Conservation (phyloP, 2,113 vertebrate species). For the Passer montanus region DNA sequence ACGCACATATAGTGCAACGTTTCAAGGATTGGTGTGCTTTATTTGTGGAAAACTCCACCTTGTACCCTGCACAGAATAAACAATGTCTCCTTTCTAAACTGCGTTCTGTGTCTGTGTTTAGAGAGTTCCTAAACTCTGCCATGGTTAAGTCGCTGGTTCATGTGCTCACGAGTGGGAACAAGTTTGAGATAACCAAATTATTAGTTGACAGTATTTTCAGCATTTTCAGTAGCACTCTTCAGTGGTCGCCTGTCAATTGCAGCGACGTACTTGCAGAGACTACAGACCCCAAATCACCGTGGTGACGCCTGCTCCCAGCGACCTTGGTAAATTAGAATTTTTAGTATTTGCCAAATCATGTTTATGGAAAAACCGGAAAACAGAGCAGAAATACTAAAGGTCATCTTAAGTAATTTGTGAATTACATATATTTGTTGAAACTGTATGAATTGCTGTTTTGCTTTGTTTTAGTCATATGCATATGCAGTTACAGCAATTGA, state of each 20-base stretch:
- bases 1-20: neutral
- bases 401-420: neutral
- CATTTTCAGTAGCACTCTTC: neutral
- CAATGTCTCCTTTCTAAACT: neutral
- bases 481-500: neutral
- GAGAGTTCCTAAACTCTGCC: neutral
- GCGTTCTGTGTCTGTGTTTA: neutral
- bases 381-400: neutral
- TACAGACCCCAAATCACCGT: accelerated
- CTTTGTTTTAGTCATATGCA: neutral
- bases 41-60: neutral
- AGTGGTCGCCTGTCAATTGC: accelerated
- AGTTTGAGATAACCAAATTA: neutral
- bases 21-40: neutral
- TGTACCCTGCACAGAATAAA: neutral
- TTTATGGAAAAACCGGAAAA: neutral
- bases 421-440: neutral
- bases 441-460: neutral
- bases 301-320: neutral
- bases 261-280: accelerated
- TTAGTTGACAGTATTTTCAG: neutral
- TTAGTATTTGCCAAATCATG: neutral
- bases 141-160: neutral
- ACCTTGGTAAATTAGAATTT: neutral
- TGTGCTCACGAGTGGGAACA: accelerated